Evolutionary conservation across 30 jellyfish, hydroid and myxozoan species (phyloP).

Genomic region (Clytia hemisphaerica): DNA sequence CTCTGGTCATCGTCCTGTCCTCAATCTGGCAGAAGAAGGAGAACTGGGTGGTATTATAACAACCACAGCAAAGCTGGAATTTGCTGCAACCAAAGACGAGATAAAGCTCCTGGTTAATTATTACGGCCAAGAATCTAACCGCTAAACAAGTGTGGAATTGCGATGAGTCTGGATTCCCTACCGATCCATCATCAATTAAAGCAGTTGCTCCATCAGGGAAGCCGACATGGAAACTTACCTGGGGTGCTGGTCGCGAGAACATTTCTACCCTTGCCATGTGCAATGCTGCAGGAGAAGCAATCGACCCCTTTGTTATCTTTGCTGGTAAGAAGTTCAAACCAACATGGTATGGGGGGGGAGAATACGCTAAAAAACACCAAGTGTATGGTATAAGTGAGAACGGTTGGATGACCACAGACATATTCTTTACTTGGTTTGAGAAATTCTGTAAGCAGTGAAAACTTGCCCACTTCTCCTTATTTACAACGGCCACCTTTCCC

Average conservation of each 20-base stretch:
- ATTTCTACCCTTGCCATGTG: constrained; percentile 8
- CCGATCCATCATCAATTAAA: neutral
- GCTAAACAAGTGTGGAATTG: constrained; percentile 11
- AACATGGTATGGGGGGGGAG: constrained; percentile 12
- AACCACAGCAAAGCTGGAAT: neutral
- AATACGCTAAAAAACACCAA: too few relatives aligned
- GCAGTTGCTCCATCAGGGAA: constrained; percentile 5
- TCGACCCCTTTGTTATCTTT: constrained; percentile 7
- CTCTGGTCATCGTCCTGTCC: neutral
- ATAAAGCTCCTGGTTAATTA: constrained; percentile 3
- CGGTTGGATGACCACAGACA: constrained; percentile 24
- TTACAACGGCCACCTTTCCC: constrained; percentile 39
- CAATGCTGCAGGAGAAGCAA: constrained; percentile 8
- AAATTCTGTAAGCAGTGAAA: constrained; percentile 23
- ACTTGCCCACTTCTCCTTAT: constrained; percentile 18
- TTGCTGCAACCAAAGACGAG: neutral
- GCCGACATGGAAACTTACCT: neutral
- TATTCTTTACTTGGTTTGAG: constrained; percentile 12
- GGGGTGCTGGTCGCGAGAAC: constrained; percentile 26
- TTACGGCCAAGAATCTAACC: neutral
- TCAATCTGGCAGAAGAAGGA: constrained; percentile 2
- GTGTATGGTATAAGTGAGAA: constrained; percentile 2
- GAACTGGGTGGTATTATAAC: neutral
- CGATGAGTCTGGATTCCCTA: constrained; percentile 4
- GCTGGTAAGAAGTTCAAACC: constrained; percentile 12